These are phyloP conservation scores for Megathymus violae DNA, from an alignment of 1,140 invertebrate species.

Conservation along the genomic window DNA sequence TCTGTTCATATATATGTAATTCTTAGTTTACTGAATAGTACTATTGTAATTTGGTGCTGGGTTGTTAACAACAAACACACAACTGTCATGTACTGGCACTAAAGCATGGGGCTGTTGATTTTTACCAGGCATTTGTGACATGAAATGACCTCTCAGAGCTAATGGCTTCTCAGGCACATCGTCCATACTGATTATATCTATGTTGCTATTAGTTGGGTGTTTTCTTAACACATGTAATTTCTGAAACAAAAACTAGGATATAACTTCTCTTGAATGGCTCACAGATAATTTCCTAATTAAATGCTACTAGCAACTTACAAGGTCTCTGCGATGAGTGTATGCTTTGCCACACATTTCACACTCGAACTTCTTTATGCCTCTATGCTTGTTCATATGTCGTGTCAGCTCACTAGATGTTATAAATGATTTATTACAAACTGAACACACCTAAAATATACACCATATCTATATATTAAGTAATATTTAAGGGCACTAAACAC, in stretches of 20 bases:
- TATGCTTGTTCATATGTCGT: conserved; percentile 89
- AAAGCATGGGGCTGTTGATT: conserved; percentile 3
- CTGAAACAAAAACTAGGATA: conserved; percentile 55
- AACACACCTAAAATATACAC: conserved; percentile 83
- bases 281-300: not conserved
- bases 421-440: conserved; percentile 89
- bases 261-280: too few species aligned
- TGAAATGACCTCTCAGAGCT: conserved; percentile 16
- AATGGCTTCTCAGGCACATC: conserved; percentile 39
- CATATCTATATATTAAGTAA: not conserved
- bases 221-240: conserved; percentile 72
- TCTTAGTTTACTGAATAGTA: conserved; percentile 5
- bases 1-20: too few species aligned
- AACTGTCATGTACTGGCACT: conserved; percentile 12
- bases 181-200: conserved; percentile 71
- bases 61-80: conserved; percentile 16
- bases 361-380: conserved; percentile 89
- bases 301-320: conserved; percentile 61
- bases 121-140: conserved; percentile 22
- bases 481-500: too few species aligned
- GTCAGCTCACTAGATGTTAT: conserved; percentile 87
- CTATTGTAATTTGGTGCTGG: conserved; percentile 15
- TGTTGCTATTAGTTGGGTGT: conserved; percentile 60
- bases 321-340: conserved; percentile 87
- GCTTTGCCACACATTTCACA: conserved; percentile 90